Evolutionary conservation across 2,797 vertebrate genomes (phyloP).

Genomic region (Cirrhinus mrigala): DNA sequence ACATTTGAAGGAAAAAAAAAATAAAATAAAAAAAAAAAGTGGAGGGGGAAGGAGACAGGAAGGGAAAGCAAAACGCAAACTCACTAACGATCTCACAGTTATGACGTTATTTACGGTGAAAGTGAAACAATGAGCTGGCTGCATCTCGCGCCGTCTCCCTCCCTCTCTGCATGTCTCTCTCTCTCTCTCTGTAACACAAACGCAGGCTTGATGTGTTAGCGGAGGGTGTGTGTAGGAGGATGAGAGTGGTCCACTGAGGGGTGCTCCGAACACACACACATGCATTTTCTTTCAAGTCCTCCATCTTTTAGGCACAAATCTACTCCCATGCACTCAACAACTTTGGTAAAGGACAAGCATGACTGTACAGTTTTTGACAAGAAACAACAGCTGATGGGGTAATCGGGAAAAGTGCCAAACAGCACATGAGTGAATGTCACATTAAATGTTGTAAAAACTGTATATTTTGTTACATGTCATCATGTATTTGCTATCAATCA

Average conservation of each 20-base stretch:
- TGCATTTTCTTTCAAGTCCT: constrained; percentile 25
- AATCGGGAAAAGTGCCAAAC: neutral
- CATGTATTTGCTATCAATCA: neutral
- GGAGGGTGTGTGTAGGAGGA: constrained; percentile 31
- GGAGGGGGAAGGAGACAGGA: neutral
- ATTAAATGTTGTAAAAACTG: neutral
- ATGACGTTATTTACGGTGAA: constrained; percentile 46
- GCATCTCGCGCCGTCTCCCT: neutral
- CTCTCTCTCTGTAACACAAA: constrained; percentile 15
- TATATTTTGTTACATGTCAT: neutral
- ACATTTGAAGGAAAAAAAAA: constrained; percentile 52
- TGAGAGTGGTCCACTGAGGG: constrained; percentile 42
- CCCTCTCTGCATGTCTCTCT: constrained; percentile 12
- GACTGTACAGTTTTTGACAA: constrained; percentile 34
- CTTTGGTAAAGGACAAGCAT: constrained; percentile 25
- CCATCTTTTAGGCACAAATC: constrained; percentile 40
- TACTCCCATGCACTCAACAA: constrained; percentile 17
- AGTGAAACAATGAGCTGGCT: constrained; percentile 30
- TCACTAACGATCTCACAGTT: constrained; percentile 20
- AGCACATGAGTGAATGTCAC: neutral
- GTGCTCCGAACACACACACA: constrained; percentile 38
- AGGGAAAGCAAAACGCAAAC: constrained; percentile 3
- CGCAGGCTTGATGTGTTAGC: constrained; percentile 17
- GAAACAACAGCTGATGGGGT: constrained; percentile 31
- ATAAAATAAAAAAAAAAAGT: constrained; percentile 10